Conservation (phyloP, 2,888 invertebrate genomes). For the Macaria notata region DNA sequence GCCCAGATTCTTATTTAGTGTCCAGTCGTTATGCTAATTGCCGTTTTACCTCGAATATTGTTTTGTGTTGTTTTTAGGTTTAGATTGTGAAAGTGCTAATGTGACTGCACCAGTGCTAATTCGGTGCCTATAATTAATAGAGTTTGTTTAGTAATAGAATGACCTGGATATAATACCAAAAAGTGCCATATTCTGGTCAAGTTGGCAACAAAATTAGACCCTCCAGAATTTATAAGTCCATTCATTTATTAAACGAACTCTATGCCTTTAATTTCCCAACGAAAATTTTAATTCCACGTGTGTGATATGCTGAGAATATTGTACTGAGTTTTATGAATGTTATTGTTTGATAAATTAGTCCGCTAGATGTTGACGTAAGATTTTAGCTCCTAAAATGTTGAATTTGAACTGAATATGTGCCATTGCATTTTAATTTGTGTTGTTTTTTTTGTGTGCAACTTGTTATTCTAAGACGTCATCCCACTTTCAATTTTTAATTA, state of each 20-base stretch:
- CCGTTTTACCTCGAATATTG: slow-evolving; percentile 10
- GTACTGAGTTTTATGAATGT: slow-evolving; percentile 27
- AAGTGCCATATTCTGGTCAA: no score
- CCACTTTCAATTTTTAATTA: no score
- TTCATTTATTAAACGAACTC: no score
- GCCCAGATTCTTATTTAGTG: no score
- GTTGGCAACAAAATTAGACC: no score
- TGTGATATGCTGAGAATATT: slow-evolving; percentile 17
- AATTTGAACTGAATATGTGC: slow-evolving; percentile 18
- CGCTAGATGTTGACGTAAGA: slow-evolving; percentile 20
- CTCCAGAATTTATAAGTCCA: no score
- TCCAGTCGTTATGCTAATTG: no score
- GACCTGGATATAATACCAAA: no score
- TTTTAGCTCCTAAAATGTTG: slow-evolving; percentile 19
- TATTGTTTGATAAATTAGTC: slow-evolving; percentile 30
- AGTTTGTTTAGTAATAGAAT: no score
- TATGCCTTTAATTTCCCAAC: no score
- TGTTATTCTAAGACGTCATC: no score
- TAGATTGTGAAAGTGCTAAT: slow-evolving; percentile 33
- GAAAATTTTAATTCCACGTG: slow-evolving; percentile 15
- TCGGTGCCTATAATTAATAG: not conserved
- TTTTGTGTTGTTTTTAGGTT: slow-evolving; percentile 15
- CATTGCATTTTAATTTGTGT: slow-evolving; percentile 4
- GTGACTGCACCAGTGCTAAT: slow-evolving; percentile 23
- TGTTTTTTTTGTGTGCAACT: not conserved